Percentiles rank a stretch among this genome's conserved stretches.
phyloP scores from a whole-genome alignment of 2,888 invertebrate species.

The Icerya purchasi region DNA sequence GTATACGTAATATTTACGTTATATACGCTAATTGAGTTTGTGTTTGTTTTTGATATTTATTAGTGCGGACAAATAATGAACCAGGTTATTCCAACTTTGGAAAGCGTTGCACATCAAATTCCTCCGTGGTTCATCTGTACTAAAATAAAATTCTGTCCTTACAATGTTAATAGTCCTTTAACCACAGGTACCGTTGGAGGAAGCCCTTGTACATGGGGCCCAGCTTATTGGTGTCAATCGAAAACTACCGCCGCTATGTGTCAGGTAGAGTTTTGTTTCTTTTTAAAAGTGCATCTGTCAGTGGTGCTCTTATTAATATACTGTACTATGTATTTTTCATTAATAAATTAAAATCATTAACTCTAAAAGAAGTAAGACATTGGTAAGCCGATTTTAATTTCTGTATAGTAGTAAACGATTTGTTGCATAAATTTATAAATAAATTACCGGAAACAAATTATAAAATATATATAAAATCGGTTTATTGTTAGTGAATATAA shows the following conservation, averaged over 20 bases:
- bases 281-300: too few species aligned
- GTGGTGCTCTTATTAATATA: too few species aligned
- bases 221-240: slow-evolving; percentile 4
- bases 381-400: neutral
- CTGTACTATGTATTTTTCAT: neutral
- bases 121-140: slow-evolving; percentile 9
- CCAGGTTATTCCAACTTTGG: slow-evolving; percentile 4
- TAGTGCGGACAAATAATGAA: neutral
- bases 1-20: too few species aligned
- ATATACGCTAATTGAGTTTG: neutral
- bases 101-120: slow-evolving; percentile 1
- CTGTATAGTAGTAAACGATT: neutral
- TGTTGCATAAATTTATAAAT: too few species aligned
- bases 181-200: neutral
- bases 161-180: neutral
- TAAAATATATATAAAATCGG: too few species aligned
- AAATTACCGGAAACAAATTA: too few species aligned
- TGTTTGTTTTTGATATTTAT: neutral
- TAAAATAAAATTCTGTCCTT: slow-evolving; percentile 8
- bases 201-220: neutral
- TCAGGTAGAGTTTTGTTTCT: too few species aligned
- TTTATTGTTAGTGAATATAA: too few species aligned
- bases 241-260: slow-evolving; percentile 4
- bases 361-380: neutral
- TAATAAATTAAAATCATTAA: neutral